Evolutionary conservation across 2,113 vertebrate species (phyloP).

Genomic region (Caranx ignobilis): DNA sequence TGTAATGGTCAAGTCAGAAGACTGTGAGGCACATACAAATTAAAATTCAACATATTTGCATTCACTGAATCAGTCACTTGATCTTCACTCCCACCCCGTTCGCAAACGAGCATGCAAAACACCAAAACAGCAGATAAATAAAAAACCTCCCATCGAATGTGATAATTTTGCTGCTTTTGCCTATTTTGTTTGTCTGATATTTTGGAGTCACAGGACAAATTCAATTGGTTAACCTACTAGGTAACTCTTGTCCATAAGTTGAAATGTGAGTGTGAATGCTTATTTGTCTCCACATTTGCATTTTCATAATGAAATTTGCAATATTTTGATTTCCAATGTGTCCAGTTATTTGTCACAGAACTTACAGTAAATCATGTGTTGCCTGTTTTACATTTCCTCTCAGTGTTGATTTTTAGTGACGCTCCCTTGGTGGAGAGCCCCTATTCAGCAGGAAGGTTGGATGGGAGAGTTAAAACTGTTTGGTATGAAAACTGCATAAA

Average conservation of each 20-base stretch:
- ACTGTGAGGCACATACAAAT: no score
- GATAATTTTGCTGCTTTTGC: no score
- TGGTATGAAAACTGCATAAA: constrained; percentile 1
- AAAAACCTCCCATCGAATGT: no score
- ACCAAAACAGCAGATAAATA: not conserved
- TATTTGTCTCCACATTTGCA: not conserved
- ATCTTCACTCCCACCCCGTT: not conserved
- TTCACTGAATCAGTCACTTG: not conserved
- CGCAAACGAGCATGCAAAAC: not conserved
- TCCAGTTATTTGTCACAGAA: not conserved
- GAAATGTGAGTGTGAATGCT: no score
- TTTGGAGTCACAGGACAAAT: no score
- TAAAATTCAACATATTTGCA: not conserved
- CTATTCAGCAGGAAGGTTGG: not conserved
- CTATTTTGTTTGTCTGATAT: no score
- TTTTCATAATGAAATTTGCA: not conserved
- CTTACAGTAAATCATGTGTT: not conserved
- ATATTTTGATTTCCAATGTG: not conserved
- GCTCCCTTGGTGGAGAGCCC: not conserved
- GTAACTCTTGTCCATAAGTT: no score
- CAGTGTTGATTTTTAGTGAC: constrained; percentile 17
- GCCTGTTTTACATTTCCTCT: not conserved
- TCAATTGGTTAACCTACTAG: no score
- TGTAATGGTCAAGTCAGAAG: no score
- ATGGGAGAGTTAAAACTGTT: not conserved